Evolutionary conservation across 2,797 vertebrate species (phyloP).

Genomic region (Chaenodraco wilsoni): DNA sequence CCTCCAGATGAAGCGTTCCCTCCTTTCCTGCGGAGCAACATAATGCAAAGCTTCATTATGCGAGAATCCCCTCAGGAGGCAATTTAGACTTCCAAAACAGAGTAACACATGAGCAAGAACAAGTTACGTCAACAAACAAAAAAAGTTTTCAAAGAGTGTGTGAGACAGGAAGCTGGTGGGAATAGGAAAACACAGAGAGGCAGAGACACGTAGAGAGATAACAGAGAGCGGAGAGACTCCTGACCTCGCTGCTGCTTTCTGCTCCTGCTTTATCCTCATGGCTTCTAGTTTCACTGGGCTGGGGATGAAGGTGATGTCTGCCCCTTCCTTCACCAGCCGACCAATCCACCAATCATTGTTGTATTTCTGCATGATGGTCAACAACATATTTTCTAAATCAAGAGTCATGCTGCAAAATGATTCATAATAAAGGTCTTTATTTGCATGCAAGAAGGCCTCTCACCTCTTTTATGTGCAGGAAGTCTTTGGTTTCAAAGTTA

Average conservation of each 20-base stretch:
- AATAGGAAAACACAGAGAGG: conserved; percentile 30
- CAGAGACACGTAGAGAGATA: conserved; percentile 6
- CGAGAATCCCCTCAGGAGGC: conserved; percentile 58
- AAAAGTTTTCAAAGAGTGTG: conserved; percentile 45
- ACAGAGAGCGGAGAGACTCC: conserved; percentile 26
- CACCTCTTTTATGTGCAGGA: conserved; percentile 98
- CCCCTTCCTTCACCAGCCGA: conserved; percentile 95
- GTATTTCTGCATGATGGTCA: conserved; percentile 86
- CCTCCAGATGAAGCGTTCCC: conserved; percentile 88
- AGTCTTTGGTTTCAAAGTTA: conserved; percentile 99
- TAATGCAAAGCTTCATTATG: conserved; percentile 65
- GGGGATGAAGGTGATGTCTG: conserved; percentile 96
- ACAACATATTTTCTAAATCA: not conserved
- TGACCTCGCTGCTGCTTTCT: conserved; percentile 90
- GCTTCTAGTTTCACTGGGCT: conserved; percentile 96
- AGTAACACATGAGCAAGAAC: conserved; percentile 50
- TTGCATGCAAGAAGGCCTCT: conserved; percentile 17
- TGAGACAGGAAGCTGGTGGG: conserved; percentile 24
- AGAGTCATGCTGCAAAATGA: not conserved
- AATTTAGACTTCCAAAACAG: conserved; percentile 60
- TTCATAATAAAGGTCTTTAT: not conserved
- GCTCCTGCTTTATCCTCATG: conserved; percentile 95
- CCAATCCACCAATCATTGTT: conserved; percentile 99
- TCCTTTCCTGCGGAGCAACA: conserved; percentile 86
- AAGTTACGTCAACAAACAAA: conserved; percentile 12